Conservation (phyloP, 2,797 vertebrate species). For the Anomalospiza imberbis region DNA sequence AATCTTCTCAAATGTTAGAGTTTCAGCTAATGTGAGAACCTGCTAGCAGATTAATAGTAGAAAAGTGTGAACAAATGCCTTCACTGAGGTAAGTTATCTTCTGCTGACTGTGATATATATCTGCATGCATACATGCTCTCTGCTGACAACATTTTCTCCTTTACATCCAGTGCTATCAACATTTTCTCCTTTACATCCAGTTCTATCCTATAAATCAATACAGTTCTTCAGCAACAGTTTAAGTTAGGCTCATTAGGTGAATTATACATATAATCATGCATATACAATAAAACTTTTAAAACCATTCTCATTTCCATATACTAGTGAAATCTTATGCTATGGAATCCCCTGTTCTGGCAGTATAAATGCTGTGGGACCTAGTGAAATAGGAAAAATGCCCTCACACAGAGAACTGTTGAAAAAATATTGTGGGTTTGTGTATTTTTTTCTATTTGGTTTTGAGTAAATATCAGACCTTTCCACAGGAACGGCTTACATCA, state of each 20-base stretch:
- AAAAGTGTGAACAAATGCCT: slow-evolving; percentile 15
- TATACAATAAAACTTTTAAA: neutral
- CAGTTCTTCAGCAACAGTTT: neutral
- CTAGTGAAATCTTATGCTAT: neutral
- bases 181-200: neutral
- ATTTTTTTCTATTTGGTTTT: neutral
- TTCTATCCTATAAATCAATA: neutral
- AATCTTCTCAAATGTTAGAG: neutral
- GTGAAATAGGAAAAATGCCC: neutral
- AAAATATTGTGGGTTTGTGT: neutral
- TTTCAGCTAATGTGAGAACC: slow-evolving; percentile 1
- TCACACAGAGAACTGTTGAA: neutral
- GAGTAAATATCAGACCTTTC: neutral
- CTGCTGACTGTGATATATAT: neutral
- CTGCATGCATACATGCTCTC: neutral
- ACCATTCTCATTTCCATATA: neutral
- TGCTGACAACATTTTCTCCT: neutral
- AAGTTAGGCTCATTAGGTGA: neutral
- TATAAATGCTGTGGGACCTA: neutral
- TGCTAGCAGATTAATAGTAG: neutral
- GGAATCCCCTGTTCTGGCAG: neutral
- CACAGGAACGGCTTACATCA: neutral
- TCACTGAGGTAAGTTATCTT: neutral
- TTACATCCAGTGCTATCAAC: neutral
- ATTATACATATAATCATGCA: neutral